phyloP scores from a whole-genome alignment of 2,888 invertebrate genomes.

The Alentia gelatinosa region DNA sequence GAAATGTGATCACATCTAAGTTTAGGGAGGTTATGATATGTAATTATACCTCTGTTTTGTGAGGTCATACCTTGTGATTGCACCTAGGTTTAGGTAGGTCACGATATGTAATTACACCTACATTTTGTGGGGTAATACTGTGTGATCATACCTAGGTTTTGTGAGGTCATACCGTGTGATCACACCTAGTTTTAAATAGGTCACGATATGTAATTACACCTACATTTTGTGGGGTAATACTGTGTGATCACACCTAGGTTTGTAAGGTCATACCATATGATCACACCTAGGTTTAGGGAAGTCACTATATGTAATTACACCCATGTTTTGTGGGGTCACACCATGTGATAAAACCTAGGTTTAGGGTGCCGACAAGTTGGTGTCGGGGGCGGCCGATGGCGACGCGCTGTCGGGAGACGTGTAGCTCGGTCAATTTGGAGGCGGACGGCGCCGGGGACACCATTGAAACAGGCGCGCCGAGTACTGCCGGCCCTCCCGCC shows the following conservation, averaged over 20 bases:
- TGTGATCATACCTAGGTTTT: too few species aligned
- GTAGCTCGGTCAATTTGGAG: background rate
- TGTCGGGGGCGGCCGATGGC: background rate
- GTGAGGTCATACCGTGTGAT: too few species aligned
- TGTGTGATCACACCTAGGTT: too few species aligned
- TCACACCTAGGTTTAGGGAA: background rate
- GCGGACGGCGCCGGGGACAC: slow-evolving; percentile 12
- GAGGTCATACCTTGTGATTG: too few species aligned
- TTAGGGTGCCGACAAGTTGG: too few species aligned
- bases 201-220: background rate
- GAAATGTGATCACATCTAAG: background rate
- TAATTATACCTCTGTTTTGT: too few species aligned
- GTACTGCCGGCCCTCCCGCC: background rate
- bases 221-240: too few species aligned
- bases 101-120: background rate
- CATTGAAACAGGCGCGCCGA: background rate
- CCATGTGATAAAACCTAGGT: too few species aligned
- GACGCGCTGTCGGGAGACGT: slow-evolving; percentile 37
- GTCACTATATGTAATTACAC: background rate
- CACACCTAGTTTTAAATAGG: background rate
- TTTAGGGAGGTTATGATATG: too few species aligned
- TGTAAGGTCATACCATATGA: too few species aligned
- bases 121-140: too few species aligned
- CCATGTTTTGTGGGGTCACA: too few species aligned
- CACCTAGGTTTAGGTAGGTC: background rate